Base-by-base conservation (phyloP, 2,888 invertebrate species). In the Drosophila tripunctata region DNA sequence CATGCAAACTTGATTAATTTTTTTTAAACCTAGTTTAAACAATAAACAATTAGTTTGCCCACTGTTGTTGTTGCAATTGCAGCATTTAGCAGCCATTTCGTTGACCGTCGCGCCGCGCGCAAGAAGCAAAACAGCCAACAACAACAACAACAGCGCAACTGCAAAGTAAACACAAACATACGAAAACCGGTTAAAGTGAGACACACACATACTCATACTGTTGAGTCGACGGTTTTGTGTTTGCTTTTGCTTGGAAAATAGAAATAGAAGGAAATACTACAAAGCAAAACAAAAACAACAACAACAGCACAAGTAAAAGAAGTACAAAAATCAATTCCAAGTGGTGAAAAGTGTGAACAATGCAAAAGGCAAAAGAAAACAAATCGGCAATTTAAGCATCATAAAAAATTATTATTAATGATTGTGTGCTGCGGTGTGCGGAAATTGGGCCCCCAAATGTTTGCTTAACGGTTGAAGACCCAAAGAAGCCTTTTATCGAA, bases 151-250 rank as follows among this genome's bases (percentile, higher is more conserved):
- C 57, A 67, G 22, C n/a, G n/a, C 62, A 41, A 35, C 48, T 44
- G 36, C 69, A 69, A 65, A 62, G 71, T 71, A 74, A 80, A 71
- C 64, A 78, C 61, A 75, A 79, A 70, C 61, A 71, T 51, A 74
- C 47, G 60, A 68, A 78, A 78, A 78, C 78, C 82, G 78, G 78
- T 78, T 78, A 61, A 67, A 33, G 68, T 19, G 60, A 60, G 67
- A 62, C 36, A 38, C 56, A 47, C 22, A 48, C 40, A 31, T 41
- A 47, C 41, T 55, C n/a, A n/a, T 56, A 63, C 55, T 48, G 27
- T 4, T n/a, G 47, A 33, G 72, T 63, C 27, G n/a, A n/a, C n/a
- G 64, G 73, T 60, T 58, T 56, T 66, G 48, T 61, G 48, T 61
- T 73, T 64, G 68, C 60, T 33, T 73, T 64, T 73, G 65, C 65